Conservation (phyloP, 2,113 vertebrate genomes). For the Pimephales promelas region DNA sequence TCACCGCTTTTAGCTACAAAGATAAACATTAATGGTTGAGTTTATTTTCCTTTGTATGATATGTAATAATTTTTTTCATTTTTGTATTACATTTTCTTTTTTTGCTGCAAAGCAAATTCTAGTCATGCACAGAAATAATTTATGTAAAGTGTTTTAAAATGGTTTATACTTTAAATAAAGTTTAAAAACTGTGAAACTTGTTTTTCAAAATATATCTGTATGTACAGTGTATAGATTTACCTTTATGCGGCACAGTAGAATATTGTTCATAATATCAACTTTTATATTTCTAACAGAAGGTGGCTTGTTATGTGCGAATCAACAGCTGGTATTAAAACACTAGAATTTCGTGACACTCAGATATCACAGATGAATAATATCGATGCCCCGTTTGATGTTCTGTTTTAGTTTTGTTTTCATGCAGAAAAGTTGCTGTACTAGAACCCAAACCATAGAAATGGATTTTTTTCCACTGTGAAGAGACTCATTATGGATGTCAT, state of each 20-base stretch:
- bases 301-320: constrained; percentile 84
- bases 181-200: constrained; percentile 99
- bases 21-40: constrained; percentile 90
- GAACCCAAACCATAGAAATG: constrained; percentile 77
- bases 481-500: constrained; percentile 83
- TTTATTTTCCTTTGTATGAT: constrained; percentile 95
- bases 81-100: constrained; percentile 93
- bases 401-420: constrained; percentile 66
- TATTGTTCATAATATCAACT: constrained; percentile 84
- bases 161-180: constrained; percentile 99
- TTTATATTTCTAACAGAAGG: constrained; percentile 87
- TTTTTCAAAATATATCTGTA: constrained; percentile 84
- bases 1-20: constrained; percentile 89
- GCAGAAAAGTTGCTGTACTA: constrained; percentile 77
- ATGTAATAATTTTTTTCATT: constrained; percentile 99
- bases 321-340: constrained; percentile 83
- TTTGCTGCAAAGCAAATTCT: constrained; percentile 97
- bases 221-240: constrained; percentile 86
- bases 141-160: constrained; percentile 99
- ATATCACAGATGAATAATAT: constrained; percentile 80
- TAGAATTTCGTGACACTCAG: constrained; percentile 81
- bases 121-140: constrained; percentile 99
- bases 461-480: constrained; percentile 81
- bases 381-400: constrained; percentile 74
- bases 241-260: constrained; percentile 87